phyloP scores from a whole-genome alignment of 2,888 invertebrate genomes.

The Sarcophaga rosellei region DNA sequence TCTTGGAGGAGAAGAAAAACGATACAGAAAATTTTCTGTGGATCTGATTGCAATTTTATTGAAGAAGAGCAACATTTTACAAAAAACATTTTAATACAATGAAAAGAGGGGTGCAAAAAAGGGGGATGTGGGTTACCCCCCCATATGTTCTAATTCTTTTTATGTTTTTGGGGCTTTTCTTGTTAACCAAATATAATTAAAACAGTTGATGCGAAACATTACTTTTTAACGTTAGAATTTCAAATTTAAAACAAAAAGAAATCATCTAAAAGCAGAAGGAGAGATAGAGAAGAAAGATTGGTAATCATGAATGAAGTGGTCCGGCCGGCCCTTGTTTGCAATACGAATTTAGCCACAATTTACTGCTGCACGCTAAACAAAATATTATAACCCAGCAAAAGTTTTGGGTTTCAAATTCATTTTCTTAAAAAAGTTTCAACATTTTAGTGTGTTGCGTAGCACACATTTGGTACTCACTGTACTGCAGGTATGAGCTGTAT shows the following conservation, averaged over 20 bases:
- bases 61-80: slow-evolving; percentile 18
- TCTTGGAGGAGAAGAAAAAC: too few species aligned
- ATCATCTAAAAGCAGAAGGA: slow-evolving; percentile 9
- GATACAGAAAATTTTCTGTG: too few species aligned
- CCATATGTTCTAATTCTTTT: slow-evolving; percentile 3
- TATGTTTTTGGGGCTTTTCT: slow-evolving; percentile 36
- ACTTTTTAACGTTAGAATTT: slow-evolving; percentile 57
- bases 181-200: slow-evolving; percentile 65
- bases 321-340: not conserved
- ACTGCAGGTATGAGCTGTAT: too few species aligned
- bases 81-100: slow-evolving; percentile 5
- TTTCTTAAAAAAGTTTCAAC: not conserved
- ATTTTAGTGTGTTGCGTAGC: too few species aligned
- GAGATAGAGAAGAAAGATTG: slow-evolving; percentile 2
- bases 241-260: slow-evolving; percentile 14
- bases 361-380: slow-evolving; percentile 64
- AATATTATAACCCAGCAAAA: slow-evolving; percentile 28
- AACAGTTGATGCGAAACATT: slow-evolving; percentile 68
- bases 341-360: slow-evolving; percentile 51
- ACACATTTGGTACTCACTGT: too few species aligned
- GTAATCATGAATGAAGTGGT: slow-evolving; percentile 3
- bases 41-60: slow-evolving; percentile 41
- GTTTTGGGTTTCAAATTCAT: not conserved
- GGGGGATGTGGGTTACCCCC: not conserved
- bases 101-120: too few species aligned